Evolutionary conservation across 2,888 invertebrate genomes (phyloP), one percentile per base, ranked within the genome.

Genomic region (Callimorpha dominula): DNA sequence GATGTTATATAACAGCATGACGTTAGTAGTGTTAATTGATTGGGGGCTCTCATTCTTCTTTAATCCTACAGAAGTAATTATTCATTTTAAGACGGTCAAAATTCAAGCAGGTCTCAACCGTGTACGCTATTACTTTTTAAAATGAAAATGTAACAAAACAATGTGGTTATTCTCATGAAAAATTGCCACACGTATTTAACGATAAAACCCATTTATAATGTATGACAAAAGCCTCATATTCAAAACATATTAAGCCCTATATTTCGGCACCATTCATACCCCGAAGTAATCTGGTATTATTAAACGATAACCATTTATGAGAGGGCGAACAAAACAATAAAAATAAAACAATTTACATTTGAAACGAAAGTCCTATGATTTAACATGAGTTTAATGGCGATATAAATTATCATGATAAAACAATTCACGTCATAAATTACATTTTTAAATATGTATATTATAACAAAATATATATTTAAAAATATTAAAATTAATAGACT

Each of bases 381-480:
- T 90, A 93, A 89, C 86, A 82, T 78, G 86, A 85, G 84, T 89
- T 90, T 92, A 92, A 92, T 93, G 88, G 87, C 83, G 81, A 83
- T 84, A 91, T 93, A 93, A 93, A 93, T 93, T 92, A 90, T 81
- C 69, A 77, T 86, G 89, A 91, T 91, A 89, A 91, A 86, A 79
- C 42, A 68, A 79, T 82, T 88, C 85, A n/a, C n/a, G n/a, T n/a
- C n/a, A n/a, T n/a, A n/a, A n/a, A n/a, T n/a, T n/a, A n/a, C n/a
- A n/a, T n/a, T 31, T 31, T 31, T 31, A 2, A 31, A 31, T 31
- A 31, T 31, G 31, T 31, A 31, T 31, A 31, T 31, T 2, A n/a
- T n/a, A n/a, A 31, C 31, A 31, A 31, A 31, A 31, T 31, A 31
- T 31, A 31, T 31, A 31, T 31, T 31, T 31, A 1, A n/a, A n/a